Base-by-base conservation (phyloP, 2,113 vertebrate species). In the Chamaetylas fuelleborni region DNA sequence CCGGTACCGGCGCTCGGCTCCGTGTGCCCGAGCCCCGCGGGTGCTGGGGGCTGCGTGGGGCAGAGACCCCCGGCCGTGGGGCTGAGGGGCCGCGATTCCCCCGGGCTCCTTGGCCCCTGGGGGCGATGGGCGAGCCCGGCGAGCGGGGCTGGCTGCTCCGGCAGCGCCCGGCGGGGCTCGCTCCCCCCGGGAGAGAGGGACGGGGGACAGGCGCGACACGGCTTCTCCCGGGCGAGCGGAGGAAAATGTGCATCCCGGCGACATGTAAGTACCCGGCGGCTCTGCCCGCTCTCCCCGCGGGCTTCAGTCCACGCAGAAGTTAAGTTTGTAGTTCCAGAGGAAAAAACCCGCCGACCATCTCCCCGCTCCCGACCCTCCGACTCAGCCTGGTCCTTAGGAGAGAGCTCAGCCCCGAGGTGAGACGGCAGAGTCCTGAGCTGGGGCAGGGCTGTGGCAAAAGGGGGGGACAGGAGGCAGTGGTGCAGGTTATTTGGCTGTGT, bases 231-330 rank as follows among this genome's bases (percentile, higher is more conserved):
- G 42, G 8, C 90, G 42, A 88, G 67, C 70, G 82, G 94, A 97
- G 95, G 91, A 80, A 88, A 92, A 94, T 88, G 85, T 34, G 2
- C 76, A 38, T 82, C 72, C 81, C 95, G 42, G 34, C 62, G 91
- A 92, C 88, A 69, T 62, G 95, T 97, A 90, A 97, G 95, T 95
- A 96, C 48, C 82, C n/a, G 86, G 92, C 89, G 53, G 83, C 74
- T 93, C 62, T 56, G 43, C 47, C 62, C 28, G 56, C 58, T 54
- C 73, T 87, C 65, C 48, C 92, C 66, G 51, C 43, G 73, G 56
- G 89, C 74, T 4, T 53, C 79, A 88, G 84, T 78, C 86, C 95
- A 79, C 25, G 80, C 81, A 93, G 93, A 97, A 97, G 95, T 97
- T 95, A 77, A 89, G 61, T 96, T 86, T 40, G 83, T 90, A 67